Evolutionary conservation across 1,140 invertebrate genomes (phyloP).

Genomic region (Drosophila kepulauana): DNA sequence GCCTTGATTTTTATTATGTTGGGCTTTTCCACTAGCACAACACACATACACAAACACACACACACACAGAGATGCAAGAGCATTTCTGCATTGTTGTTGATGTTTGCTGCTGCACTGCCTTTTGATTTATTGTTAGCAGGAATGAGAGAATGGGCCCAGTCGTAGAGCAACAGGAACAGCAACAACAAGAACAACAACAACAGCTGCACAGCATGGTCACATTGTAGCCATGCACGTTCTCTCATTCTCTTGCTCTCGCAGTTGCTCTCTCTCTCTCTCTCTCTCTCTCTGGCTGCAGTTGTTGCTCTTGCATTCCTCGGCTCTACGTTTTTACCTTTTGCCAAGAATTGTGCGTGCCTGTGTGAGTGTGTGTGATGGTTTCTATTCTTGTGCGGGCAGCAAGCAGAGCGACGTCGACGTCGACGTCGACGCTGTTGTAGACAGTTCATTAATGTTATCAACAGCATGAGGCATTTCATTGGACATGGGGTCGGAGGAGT

Average conservation of each 20-base stretch:
- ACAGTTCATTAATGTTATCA: slow-evolving; percentile 81
- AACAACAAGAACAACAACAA: slow-evolving; percentile 14
- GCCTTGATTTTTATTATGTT: slow-evolving; percentile 80
- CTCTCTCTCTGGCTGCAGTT: slow-evolving; percentile 4
- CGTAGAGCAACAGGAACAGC: slow-evolving; percentile 34
- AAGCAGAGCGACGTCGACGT: not conserved
- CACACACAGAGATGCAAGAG: not conserved
- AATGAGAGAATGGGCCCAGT: slow-evolving; percentile 50
- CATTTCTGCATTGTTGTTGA: slow-evolving; percentile 50
- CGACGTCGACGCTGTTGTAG: slow-evolving; percentile 56
- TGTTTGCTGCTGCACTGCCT: slow-evolving; percentile 32
- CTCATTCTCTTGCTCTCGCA: slow-evolving; percentile 13
- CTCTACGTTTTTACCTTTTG: slow-evolving; percentile 66
- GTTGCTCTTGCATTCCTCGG: slow-evolving; percentile 66
- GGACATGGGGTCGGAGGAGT: slow-evolving; percentile 34
- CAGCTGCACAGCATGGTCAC: slow-evolving; percentile 31
- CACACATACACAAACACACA: not conserved
- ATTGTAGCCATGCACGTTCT: slow-evolving; percentile 28
- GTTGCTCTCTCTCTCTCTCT: slow-evolving; percentile 4
- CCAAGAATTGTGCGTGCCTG: slow-evolving; percentile 70
- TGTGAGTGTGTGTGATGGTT: slow-evolving; percentile 34
- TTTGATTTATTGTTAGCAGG: slow-evolving; percentile 78
- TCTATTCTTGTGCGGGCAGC: slow-evolving; percentile 75
- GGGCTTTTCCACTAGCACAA: slow-evolving; percentile 63
- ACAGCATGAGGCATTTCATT: slow-evolving; percentile 45